A percentile compares a stretch with the other conserved stretches of the same genome.
These are phyloP conservation scores for Gobio gobio DNA, from an alignment of 2,113 vertebrate species.

Conservation along the genomic window DNA sequence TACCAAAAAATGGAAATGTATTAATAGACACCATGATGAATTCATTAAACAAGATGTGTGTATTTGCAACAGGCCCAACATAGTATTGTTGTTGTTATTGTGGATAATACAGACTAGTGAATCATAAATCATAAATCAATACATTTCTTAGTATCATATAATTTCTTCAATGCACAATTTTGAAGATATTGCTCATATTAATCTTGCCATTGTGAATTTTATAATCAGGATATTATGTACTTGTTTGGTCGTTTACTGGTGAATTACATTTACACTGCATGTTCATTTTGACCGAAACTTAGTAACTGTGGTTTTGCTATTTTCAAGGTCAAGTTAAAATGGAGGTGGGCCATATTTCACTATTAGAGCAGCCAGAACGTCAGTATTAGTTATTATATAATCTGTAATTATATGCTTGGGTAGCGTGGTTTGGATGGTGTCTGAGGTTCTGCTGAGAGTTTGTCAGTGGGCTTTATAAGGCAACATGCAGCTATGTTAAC, in stretches of 20 bases:
- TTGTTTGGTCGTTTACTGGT: not conserved
- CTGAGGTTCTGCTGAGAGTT: conserved; percentile 35
- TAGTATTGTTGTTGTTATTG: not conserved
- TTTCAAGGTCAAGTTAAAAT: conserved; percentile 31
- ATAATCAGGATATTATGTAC: not conserved
- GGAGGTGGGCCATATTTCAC: conserved; percentile 27
- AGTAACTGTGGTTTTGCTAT: conserved; percentile 11
- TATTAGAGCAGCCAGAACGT: conserved; percentile 2
- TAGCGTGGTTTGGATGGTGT: conserved; percentile 40
- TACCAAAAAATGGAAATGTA: not conserved
- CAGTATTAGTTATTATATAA: conserved; percentile 38
- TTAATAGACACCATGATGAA: not conserved
- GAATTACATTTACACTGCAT: conserved; percentile 15
- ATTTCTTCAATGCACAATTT: not conserved
- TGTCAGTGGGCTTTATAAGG: conserved; percentile 30
- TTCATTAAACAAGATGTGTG: not conserved
- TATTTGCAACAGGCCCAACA: not conserved
- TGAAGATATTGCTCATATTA: not conserved
- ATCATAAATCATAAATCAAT: too few species aligned
- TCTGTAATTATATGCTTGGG: conserved; percentile 46
- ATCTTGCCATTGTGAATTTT: not conserved
- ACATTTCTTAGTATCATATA: too few species aligned
- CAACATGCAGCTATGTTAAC: conserved; percentile 38
- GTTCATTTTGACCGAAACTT: conserved; percentile 1
- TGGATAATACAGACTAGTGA: too few species aligned